Percentiles rank a stretch among this genome's conserved stretches.
Evolutionary conservation across 2,797 vertebrate species (phyloP).

Genomic region (Tangara arthus): DNA sequence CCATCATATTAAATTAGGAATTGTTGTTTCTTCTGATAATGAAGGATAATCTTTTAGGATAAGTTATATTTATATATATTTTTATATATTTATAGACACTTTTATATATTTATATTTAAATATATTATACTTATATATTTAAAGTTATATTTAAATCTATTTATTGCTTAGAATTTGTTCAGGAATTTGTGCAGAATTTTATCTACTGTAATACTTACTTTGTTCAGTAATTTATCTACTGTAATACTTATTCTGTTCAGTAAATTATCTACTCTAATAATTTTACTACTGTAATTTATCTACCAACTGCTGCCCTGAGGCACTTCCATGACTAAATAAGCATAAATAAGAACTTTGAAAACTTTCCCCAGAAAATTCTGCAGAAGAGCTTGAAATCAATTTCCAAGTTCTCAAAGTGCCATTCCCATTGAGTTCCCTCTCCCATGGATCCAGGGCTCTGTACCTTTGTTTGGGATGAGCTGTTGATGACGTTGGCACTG

Average conservation of each 20-base stretch:
- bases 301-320: neutral
- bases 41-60: neutral
- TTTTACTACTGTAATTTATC: neutral
- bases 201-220: neutral
- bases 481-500: constrained; percentile 1
- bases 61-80: neutral
- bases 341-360: neutral
- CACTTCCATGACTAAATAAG: neutral
- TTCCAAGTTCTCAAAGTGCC: neutral
- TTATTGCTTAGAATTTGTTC: neutral
- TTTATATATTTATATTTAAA: no score
- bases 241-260: neutral
- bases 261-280: neutral
- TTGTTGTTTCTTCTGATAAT: neutral
- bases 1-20: neutral
- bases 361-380: neutral
- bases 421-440: neutral
- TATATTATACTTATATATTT: no score
- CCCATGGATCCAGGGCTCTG: neutral
- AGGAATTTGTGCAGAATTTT: neutral
- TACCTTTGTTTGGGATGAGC: neutral
- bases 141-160: neutral
- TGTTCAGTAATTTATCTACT: neutral
- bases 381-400: neutral
- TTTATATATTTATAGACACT: no score